Conservation (phyloP, 2,888 invertebrate species). For the Drosophila flavopinicola region DNA sequence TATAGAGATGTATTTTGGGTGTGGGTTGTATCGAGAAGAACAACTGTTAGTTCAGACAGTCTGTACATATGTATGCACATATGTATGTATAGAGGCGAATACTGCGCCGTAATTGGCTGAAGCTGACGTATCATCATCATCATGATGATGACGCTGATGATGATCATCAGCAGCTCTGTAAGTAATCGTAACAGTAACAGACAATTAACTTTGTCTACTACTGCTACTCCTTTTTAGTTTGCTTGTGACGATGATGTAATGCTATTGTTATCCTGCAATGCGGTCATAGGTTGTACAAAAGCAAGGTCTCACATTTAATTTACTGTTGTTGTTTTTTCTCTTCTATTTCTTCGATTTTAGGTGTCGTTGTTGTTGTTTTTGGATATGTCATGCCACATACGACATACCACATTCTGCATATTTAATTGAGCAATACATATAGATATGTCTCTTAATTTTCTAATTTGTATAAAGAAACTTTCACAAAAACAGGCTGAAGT, state of each 20-base stretch:
- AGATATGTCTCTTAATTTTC: constrained; percentile 44
- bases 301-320: constrained; percentile 16
- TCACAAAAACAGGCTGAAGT: constrained; percentile 48
- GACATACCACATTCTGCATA: constrained; percentile 32
- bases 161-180: constrained; percentile 15
- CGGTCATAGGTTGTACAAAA: constrained; percentile 49
- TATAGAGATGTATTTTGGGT: constrained; percentile 50
- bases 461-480: constrained; percentile 53
- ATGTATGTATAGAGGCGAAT: constrained; percentile 18
- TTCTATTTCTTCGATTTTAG: constrained; percentile 1
- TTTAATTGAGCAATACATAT: constrained; percentile 14
- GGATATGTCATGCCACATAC: constrained; percentile 19
- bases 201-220: constrained; percentile 54
- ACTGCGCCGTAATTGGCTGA: constrained; percentile 76
- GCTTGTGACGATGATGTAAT: constrained; percentile 60
- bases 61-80: neutral
- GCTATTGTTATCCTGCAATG: constrained; percentile 49
- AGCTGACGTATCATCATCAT: constrained; percentile 50
- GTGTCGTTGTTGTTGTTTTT: constrained; percentile 7
- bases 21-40: constrained; percentile 64
- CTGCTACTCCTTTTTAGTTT: constrained; percentile 12
- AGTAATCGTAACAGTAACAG: constrained; percentile 38
- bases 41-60: constrained; percentile 57
- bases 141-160: neutral
- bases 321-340: constrained; percentile 6